Percentiles rank a stretch among this genome's conserved stretches.
Evolutionary conservation across 2,113 vertebrate species (phyloP).

Genomic region (Marmota flaviventris): DNA sequence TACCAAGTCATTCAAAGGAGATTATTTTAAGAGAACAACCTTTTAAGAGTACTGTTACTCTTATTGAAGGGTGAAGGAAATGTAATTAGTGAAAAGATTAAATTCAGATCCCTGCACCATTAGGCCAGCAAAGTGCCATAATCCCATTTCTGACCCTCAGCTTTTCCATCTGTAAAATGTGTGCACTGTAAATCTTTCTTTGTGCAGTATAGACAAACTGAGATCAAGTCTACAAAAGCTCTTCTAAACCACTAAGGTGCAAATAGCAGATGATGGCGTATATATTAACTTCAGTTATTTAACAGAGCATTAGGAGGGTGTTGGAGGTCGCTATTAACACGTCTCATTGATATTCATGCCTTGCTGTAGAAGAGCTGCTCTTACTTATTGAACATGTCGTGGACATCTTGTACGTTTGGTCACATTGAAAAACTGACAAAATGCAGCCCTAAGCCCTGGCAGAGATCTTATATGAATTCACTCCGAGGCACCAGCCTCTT

Average conservation of each 20-base stretch:
- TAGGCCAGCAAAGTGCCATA: not conserved
- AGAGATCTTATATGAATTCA: not conserved
- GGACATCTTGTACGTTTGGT: not conserved
- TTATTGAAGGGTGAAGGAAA: not conserved
- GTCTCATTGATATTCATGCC: not conserved
- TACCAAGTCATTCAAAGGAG: not conserved
- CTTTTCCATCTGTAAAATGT: not conserved
- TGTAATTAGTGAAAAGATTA: not conserved
- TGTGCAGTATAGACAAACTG: not conserved
- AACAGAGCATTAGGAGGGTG: not conserved
- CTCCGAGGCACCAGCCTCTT: not conserved
- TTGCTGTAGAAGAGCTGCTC: not conserved
- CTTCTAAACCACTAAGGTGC: not conserved
- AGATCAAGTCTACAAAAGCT: not conserved
- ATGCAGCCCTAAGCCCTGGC: not conserved
- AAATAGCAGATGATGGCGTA: too few species aligned
- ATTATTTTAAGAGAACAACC: not conserved
- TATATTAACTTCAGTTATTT: not conserved
- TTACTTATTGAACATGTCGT: not conserved
- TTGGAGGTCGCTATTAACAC: not conserved
- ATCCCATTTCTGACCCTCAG: not conserved
- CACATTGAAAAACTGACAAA: not conserved
- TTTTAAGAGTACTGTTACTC: not conserved
- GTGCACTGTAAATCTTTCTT: not conserved
- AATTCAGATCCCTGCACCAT: not conserved